Base-by-base conservation (phyloP, 2,113 vertebrate species). In the Dryoscopus gambensis region DNA sequence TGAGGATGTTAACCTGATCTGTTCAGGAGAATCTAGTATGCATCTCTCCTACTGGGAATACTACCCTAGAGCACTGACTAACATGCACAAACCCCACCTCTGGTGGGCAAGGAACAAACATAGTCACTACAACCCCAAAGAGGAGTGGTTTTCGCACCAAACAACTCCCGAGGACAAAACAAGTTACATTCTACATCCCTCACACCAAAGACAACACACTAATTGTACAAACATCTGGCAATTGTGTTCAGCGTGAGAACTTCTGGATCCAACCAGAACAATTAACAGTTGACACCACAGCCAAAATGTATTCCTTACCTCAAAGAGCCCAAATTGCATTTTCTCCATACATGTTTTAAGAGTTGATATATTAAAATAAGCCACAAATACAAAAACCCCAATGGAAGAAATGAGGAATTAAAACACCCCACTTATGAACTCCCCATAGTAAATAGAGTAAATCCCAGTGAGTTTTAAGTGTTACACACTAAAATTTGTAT, bases 61-160 rank as follows among this genome's bases (percentile, higher is more conserved):
- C 12, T 6, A 33, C 3, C 28, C 15, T 21, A 11, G 14, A 65
- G 14, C 10, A 60, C 15, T 12, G 5, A 10, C 55, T 31, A 60
- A 60, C 17, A 5, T 7, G 12, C 46, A 40, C 17, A 50, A 82
- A n/a, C 16, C 5, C 16, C 15, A 56, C 5, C 2, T 9, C 33
- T 10, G 13, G 9, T 1, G 27, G 6, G 12, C 39, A 24, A 63
- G 10, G 5, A 87, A 14, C 15, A 52, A 46, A 55, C 39, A 49
- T 4, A 53, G 63, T 4, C 2, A 1, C 33, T 50, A 8, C 16
- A 52, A 21, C 6, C 14, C 19, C 44, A 28, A n/a, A 3, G 15
- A 68, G 0, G 10, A 15, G 35, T 0, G 0, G 3, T 14, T 84
- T 40, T n/a, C 21, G 6, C 18, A 1, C 2, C 35, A 12, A 83